phyloP scores from a whole-genome alignment of 2,113 vertebrate genomes.

The Pipa parva region DNA sequence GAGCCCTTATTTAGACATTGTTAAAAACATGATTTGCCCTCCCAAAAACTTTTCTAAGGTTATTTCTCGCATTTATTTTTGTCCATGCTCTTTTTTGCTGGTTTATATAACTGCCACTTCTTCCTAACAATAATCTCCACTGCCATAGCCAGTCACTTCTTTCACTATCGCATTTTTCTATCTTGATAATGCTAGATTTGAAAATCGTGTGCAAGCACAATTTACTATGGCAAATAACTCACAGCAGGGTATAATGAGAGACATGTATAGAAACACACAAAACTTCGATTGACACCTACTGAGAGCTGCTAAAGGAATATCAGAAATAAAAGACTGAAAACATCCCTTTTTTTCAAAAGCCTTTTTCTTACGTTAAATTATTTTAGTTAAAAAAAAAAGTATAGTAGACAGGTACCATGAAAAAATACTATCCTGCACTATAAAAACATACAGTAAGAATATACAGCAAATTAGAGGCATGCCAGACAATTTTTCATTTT shows the following conservation, averaged over 20 bases:
- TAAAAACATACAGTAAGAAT: neutral
- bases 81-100: neutral
- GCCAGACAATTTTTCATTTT: neutral
- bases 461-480: neutral
- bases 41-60: neutral
- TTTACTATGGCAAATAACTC: slow-evolving; percentile 32
- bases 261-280: slow-evolving; percentile 14
- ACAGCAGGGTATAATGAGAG: slow-evolving; percentile 26
- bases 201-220: slow-evolving; percentile 29
- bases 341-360: neutral
- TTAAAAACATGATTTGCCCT: neutral
- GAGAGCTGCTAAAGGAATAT: slow-evolving; percentile 6
- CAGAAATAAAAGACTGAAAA: slow-evolving; percentile 2
- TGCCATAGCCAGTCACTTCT: neutral
- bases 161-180: slow-evolving; percentile 29
- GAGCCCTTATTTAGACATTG: neutral
- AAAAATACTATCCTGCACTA: neutral
- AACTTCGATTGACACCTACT: slow-evolving; percentile 16
- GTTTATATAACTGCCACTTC: neutral
- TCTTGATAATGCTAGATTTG: slow-evolving; percentile 29
- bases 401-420: neutral
- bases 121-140: neutral
- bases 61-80: neutral
- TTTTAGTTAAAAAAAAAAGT: slow-evolving; percentile 7
- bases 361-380: slow-evolving; percentile 1